phyloP scores from a whole-genome alignment of 2,797 vertebrate species.

The Neopelma chrysocephalum region DNA sequence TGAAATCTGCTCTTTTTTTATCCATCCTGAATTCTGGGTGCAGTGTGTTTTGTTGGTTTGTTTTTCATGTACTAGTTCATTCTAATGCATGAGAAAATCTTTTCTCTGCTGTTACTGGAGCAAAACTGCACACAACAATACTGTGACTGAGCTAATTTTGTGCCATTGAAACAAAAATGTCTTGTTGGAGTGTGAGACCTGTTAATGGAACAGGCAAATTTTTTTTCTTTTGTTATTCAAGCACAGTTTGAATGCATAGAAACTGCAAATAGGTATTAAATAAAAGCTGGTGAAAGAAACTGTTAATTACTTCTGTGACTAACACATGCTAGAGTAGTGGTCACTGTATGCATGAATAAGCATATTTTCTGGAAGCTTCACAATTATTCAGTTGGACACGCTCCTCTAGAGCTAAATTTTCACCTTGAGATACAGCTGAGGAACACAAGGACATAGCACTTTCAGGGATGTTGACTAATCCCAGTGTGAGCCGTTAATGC shows the following conservation, averaged over 20 bases:
- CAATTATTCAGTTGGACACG: neutral
- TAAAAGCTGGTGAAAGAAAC: neutral
- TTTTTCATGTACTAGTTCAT: neutral
- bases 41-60: neutral
- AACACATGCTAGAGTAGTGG: neutral
- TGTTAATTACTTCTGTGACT: neutral
- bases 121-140: neutral
- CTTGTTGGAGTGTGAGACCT: neutral
- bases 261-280: neutral
- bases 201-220: neutral
- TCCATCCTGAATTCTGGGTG: neutral
- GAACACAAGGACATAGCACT: neutral
- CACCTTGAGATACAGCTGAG: neutral
- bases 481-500: neutral
- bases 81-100: neutral
- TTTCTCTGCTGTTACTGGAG: neutral
- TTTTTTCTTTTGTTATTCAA: neutral
- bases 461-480: neutral
- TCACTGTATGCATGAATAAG: neutral
- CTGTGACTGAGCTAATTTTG: neutral
- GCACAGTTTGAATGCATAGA: neutral
- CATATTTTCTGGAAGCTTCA: neutral
- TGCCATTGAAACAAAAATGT: neutral
- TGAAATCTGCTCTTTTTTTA: neutral
- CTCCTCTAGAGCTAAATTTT: neutral